Evolutionary conservation across 30 jellyfish, hydroid and myxozoan species (phyloP), one percentile per base, ranked within the genome.

Genomic region (Morbakka virulenta): DNA sequence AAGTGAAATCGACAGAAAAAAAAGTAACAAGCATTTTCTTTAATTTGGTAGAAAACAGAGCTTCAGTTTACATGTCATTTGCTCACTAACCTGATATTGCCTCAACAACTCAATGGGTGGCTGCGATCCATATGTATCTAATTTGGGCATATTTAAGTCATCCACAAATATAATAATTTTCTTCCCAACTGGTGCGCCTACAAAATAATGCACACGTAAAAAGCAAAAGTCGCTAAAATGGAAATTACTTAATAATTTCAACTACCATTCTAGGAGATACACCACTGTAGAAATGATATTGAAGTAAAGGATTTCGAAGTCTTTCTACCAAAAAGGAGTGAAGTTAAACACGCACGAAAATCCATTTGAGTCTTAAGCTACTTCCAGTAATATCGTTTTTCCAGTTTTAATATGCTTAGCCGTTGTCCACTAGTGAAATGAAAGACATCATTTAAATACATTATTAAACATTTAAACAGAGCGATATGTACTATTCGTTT

Each of bases 111-210:
- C 97, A 53, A 89, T 89, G 26, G 97, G 97, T 11, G 97, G 97
- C 66, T 89, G 97, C 2, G 96, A 89, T 0, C 97, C 97, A 50
- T 83, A 89, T 26, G 96, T 89, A 50, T 89, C 97, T 2, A 89
- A 87, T 34, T 84, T 83, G 1, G 97, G 97, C 97, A 89, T 89
- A 83, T 89, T 89, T 47, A 89, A 78, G 75, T 89, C 97, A 52
- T 89, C 97, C 17, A 89, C 97, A 36, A 89, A 89, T 0, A 89
- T 48, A 17, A 89, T 89, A 32, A 89, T 77, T 36, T 94, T 75
- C 34, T 89, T 89, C 26, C 97, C 97, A 47, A 91, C 96, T 25
- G 97, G 97, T 4, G 97, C 96, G 71, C 97, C 97, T 89, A 1
- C 34, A 36, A 13, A 32, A 6, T n/a, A n/a, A n/a, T n/a, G n/a